Conservation (phyloP, 1,140 invertebrate genomes). For the Harlomillsia oculata region DNA sequence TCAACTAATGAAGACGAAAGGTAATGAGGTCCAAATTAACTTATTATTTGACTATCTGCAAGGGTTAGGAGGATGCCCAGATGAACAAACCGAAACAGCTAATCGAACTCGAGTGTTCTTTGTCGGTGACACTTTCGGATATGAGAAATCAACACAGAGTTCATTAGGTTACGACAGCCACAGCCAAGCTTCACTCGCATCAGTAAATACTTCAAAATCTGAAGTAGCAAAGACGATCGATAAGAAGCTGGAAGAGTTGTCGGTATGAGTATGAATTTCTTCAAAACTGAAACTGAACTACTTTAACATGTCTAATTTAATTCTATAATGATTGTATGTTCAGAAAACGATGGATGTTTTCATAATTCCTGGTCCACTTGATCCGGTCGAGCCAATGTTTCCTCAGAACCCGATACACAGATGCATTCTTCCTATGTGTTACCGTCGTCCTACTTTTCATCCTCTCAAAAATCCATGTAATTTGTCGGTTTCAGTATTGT, state of each 20-base stretch:
- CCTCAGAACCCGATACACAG: slow-evolving; percentile 30
- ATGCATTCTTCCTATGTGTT: slow-evolving; percentile 20
- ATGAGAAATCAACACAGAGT: too few relatives aligned
- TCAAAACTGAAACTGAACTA: background rate
- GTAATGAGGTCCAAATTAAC: slow-evolving; percentile 1
- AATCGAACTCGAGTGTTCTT: slow-evolving; percentile 23
- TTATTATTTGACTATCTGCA: slow-evolving; percentile 29
- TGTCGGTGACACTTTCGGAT: slow-evolving; percentile 22
- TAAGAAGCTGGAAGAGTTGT: slow-evolving; percentile 15
- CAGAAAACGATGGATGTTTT: slow-evolving; percentile 33
- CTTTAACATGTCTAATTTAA: background rate
- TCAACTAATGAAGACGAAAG: background rate
- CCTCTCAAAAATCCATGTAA: slow-evolving; percentile 25
- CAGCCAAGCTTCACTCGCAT: too few relatives aligned
- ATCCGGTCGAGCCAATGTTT: slow-evolving; percentile 27
- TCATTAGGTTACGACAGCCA: too few relatives aligned
- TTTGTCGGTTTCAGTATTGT: slow-evolving; percentile 1
- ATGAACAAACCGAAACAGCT: slow-evolving; percentile 16
- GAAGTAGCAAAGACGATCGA: slow-evolving; percentile 26
- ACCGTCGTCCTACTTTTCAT: slow-evolving; percentile 17
- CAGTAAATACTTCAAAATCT: background rate
- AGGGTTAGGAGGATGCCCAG: slow-evolving; percentile 20
- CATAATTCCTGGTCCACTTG: slow-evolving; percentile 25
- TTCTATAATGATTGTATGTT: slow-evolving; percentile 1
- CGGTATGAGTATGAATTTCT: slow-evolving; percentile 19